Base-by-base conservation (phyloP, 2,888 invertebrate genomes). In the Tortricodes alternella region DNA sequence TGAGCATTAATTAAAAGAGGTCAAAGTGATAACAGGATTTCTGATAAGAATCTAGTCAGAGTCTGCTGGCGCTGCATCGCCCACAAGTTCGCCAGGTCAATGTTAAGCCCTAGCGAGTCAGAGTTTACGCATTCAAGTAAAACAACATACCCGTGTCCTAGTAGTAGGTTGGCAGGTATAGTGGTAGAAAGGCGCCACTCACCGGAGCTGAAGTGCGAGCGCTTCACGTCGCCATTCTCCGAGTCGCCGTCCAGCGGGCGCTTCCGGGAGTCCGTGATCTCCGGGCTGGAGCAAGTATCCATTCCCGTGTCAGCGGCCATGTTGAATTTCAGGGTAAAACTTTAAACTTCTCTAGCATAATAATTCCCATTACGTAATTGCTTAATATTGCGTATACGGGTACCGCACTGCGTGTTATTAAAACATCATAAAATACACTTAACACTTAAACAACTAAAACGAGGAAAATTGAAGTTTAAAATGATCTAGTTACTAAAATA, bases 271-370 rank as follows among this genome's bases (percentile, higher is more conserved):
- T 96, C 96, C 84, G 94, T 93, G 91, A 95, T 96, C 93, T 96
- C 96, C 91, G 96, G 96, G 93, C 96, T 96, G 90, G 96, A 95
- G 93, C 96, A 96, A 93, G 96, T 95, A 93, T 96, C 96, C 96
- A 96, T 96, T 93, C 95, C 95, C 93, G 95, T 95, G 92, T 96
- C 96, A 92, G 96, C 96, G 93, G 96, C 96, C 96, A 96, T 96
- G 92, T 95, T 94, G 93, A 85, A 89, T 88, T 89, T 90, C 89
- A 89, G 89, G 87, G 85, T 81, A 89, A 89, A 89, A 88, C 89
- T 89, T 88, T 87, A 79, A 86, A 89, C 88, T 85, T 89, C 85
- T 89, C 83, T 87, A 89, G 87, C 89, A 90, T 89, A 89, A 90
- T 89, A 89, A 89, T 89, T 90, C 87, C 89, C 90, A 90, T 90